Evolutionary conservation across 2,888 invertebrate genomes (phyloP).

Genomic region (Prionchulus punctatus): DNA sequence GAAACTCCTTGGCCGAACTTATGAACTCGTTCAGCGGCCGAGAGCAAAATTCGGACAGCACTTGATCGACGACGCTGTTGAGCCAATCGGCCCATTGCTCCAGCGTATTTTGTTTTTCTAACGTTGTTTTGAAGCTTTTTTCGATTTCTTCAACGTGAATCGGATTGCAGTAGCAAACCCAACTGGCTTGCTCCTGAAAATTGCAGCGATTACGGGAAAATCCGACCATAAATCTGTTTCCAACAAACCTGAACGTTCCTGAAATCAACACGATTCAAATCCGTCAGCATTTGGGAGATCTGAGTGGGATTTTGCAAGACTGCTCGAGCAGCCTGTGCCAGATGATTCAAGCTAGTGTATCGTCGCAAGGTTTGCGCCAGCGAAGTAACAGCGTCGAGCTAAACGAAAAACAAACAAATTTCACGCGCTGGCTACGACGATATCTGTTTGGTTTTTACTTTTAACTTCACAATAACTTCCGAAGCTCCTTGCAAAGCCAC

Average conservation of each 20-base stretch:
- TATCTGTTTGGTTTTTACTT: conserved; percentile 40
- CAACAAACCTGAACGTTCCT: conserved; percentile 63
- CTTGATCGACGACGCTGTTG: conserved; percentile 73
- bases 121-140: conserved; percentile 67
- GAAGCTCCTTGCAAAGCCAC: conserved; percentile 68
- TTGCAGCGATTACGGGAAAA: neutral
- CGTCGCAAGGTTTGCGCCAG: conserved; percentile 84
- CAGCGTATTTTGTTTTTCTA: conserved; percentile 63
- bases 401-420: conserved; percentile 14
- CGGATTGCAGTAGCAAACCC: conserved; percentile 91
- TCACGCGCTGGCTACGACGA: neutral
- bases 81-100: conserved; percentile 98
- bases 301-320: conserved; percentile 85
- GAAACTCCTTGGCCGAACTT: conserved; percentile 70
- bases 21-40: conserved; percentile 47
- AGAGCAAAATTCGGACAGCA: conserved; percentile 57
- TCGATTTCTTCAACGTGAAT: conserved; percentile 66
- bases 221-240: neutral
- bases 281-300: conserved; percentile 86
- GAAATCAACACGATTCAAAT: conserved; percentile 92
- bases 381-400: conserved; percentile 61
- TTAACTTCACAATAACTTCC: conserved; percentile 58
- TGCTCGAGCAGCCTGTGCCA: conserved; percentile 75
- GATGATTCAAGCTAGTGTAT: conserved; percentile 89
- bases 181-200: conserved; percentile 57